Evolutionary conservation across 2,797 vertebrate species (phyloP).

Genomic region (Poeciliopsis infans): DNA sequence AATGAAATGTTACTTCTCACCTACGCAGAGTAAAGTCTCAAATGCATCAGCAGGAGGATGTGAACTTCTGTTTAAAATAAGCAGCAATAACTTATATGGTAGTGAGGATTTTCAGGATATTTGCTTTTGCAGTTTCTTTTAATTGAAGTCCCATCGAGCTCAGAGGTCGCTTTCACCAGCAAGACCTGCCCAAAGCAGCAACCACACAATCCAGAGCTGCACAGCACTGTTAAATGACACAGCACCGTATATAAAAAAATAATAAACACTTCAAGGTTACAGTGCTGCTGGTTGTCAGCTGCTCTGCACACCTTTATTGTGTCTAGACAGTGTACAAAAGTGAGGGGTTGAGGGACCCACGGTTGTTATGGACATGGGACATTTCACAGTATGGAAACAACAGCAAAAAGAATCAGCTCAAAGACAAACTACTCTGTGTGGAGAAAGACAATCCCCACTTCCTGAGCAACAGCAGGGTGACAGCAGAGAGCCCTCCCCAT

Average conservation of each 20-base stretch:
- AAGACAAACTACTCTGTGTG: background rate
- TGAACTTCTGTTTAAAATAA: background rate
- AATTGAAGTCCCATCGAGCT: background rate
- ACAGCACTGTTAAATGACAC: background rate
- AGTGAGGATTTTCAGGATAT: background rate
- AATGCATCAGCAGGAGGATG: slow-evolving; percentile 21
- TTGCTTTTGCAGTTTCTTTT: background rate
- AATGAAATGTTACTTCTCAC: slow-evolving; percentile 20
- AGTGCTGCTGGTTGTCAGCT: background rate
- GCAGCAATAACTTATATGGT: background rate
- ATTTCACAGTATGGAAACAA: background rate
- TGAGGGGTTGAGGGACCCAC: background rate
- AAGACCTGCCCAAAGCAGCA: background rate
- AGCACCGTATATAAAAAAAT: background rate
- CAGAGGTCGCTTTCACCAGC: background rate
- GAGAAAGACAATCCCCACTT: background rate
- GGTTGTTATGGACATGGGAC: background rate
- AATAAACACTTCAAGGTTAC: background rate
- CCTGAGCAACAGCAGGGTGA: background rate
- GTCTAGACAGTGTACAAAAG: background rate
- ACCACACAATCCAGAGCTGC: background rate
- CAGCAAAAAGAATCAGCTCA: background rate
- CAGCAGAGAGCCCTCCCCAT: background rate
- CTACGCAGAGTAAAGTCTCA: slow-evolving; percentile 13
- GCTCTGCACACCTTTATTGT: background rate